Conservation (phyloP, 2,797 vertebrate genomes). For the Linurgus olivaceus region DNA sequence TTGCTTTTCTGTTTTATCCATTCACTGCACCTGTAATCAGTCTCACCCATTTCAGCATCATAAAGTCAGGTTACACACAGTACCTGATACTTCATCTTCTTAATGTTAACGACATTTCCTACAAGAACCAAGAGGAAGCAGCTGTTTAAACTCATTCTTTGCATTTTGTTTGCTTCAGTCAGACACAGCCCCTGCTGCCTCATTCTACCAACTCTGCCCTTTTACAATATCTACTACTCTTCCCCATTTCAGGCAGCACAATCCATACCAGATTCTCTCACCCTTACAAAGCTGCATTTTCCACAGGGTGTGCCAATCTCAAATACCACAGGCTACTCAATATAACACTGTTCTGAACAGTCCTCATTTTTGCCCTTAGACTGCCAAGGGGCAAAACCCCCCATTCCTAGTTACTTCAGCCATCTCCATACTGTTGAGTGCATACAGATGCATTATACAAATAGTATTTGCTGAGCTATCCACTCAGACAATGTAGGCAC, state of each 20-base stretch:
- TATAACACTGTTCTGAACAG: not conserved
- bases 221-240: not conserved
- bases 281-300: not conserved
- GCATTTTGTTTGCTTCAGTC: not conserved
- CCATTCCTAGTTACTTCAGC: not conserved
- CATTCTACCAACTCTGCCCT: not conserved
- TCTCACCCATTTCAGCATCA: not conserved
- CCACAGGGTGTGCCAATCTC: rapidly evolving
- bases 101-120: not conserved
- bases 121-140: not conserved
- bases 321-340: not conserved
- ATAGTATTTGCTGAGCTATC: not conserved
- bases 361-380: not conserved
- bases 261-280: not conserved
- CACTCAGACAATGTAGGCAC: not conserved
- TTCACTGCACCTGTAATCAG: not conserved
- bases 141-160: not conserved
- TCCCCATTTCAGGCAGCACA: not conserved
- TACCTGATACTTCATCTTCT: not conserved
- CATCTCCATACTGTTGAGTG: not conserved
- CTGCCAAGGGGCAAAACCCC: not conserved
- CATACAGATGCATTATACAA: not conserved
- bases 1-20: not conserved
- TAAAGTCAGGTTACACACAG: not conserved
- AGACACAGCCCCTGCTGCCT: not conserved